These are phyloP conservation scores for Bedellia somnulentella DNA, from an alignment of 2,888 invertebrate species.

Conservation along the genomic window DNA sequence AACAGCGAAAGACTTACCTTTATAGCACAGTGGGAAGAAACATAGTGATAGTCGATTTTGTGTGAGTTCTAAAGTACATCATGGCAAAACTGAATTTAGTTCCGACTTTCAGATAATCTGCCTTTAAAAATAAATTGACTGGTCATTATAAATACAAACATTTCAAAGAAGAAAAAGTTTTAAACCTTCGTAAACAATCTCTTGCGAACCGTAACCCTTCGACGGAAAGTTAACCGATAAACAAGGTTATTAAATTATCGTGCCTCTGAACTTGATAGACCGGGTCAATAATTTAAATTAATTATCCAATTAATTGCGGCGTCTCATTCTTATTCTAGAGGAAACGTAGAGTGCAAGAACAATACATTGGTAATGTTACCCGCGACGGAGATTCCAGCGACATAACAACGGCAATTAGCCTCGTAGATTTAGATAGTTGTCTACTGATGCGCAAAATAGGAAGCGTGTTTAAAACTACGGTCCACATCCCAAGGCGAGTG, in stretches of 20 bases:
- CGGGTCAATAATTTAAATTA: slow-evolving; percentile 39
- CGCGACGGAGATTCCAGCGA: slow-evolving; percentile 24
- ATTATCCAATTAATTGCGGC: slow-evolving; percentile 18
- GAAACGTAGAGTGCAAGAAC: slow-evolving; percentile 1
- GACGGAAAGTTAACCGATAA: slow-evolving; percentile 48
- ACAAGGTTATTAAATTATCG: slow-evolving; percentile 45
- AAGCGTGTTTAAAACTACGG: slow-evolving; percentile 39
- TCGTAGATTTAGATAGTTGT: slow-evolving; percentile 42
- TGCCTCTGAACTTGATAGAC: slow-evolving; percentile 31
- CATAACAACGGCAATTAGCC: slow-evolving; percentile 33
- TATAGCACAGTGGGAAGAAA: too few species aligned
- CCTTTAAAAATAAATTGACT: too few species aligned
- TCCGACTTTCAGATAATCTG: too few species aligned
- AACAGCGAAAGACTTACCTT: too few species aligned
- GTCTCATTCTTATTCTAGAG: slow-evolving; percentile 14
- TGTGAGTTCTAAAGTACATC: too few species aligned
- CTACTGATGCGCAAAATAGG: slow-evolving; percentile 47
- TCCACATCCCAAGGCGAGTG: slow-evolving; percentile 47
- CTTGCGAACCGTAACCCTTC: too few species aligned
- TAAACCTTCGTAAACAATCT: too few species aligned
- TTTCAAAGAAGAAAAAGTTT: too few species aligned
- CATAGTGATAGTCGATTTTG: too few species aligned
- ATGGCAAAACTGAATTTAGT: too few species aligned
- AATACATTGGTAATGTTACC: neutral
- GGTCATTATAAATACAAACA: too few species aligned